A percentile compares a stretch with the other conserved stretches of the same genome.
Evolutionary conservation across 2,113 vertebrate genomes (phyloP).

Genomic region (Siphamia tubifer): DNA sequence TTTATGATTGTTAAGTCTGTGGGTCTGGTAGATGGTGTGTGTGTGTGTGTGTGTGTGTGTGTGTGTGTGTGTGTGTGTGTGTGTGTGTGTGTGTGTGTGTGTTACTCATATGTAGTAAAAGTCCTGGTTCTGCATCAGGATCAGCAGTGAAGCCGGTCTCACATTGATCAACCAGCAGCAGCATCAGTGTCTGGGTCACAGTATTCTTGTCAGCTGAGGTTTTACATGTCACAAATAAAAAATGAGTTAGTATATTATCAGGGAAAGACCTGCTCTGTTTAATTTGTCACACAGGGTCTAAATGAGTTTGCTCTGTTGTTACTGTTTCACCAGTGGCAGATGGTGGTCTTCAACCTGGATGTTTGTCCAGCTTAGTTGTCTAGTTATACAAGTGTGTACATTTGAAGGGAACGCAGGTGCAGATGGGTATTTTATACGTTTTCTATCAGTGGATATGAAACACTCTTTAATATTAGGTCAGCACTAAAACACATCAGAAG

Average conservation of each 20-base stretch:
- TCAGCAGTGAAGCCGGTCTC: neutral
- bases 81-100: neutral
- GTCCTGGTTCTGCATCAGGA: too few species aligned
- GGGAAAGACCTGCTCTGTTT: slow-evolving; percentile 34
- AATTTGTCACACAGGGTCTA: slow-evolving; percentile 27
- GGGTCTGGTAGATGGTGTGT: neutral
- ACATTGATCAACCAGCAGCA: neutral
- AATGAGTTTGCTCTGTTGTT: slow-evolving; percentile 68
- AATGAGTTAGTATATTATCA: slow-evolving; percentile 41
- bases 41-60: neutral
- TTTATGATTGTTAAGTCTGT: neutral
- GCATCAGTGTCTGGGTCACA: neutral
- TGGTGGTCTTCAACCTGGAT: slow-evolving; percentile 70
- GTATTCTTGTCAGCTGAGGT: slow-evolving; percentile 6
- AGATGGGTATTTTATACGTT: neutral
- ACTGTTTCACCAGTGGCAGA: slow-evolving; percentile 69
- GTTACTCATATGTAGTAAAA: neutral
- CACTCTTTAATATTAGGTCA: too few species aligned
- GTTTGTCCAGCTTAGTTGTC: slow-evolving; percentile 69
- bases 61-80: neutral
- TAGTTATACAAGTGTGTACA: neutral
- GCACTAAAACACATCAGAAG: too few species aligned
- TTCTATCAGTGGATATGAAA: too few species aligned
- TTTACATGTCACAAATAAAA: slow-evolving; percentile 44
- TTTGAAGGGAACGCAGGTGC: neutral